phyloP scores from a whole-genome alignment of 2,113 vertebrate genomes.

The Platysternon megacephalum region DNA sequence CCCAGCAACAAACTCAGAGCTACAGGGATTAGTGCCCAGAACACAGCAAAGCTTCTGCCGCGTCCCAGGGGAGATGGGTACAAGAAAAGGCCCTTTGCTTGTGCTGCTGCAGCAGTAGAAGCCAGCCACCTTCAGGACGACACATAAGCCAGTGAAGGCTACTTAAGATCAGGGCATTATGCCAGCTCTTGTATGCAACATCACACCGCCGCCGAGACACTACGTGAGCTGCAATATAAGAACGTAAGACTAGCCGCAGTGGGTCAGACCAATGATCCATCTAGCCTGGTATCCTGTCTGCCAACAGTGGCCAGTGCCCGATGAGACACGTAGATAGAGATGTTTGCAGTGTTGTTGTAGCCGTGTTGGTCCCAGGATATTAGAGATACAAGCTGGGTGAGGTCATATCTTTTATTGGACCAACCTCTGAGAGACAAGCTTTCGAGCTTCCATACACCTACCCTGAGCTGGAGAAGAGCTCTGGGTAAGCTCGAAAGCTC shows the following conservation, averaged over 20 bases:
- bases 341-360: not conserved
- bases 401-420: too few relatives aligned
- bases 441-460: too few relatives aligned
- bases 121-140: not conserved
- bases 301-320: not conserved
- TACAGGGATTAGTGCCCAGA: not conserved
- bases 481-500: too few relatives aligned
- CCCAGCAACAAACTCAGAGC: not conserved
- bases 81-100: not conserved
- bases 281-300: not conserved
- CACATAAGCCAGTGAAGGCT: not conserved
- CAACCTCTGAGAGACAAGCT: too few relatives aligned
- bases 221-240: not conserved
- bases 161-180: not conserved
- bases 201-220: fast-evolving
- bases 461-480: too few relatives aligned
- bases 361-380: not conserved
- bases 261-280: not conserved
- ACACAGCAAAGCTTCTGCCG: fast-evolving
- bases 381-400: not conserved
- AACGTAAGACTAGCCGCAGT: not conserved
- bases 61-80: fast-evolving
- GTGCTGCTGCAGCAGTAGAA: fast-evolving
- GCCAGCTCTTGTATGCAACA: not conserved
- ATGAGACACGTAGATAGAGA: not conserved